Base-by-base conservation (phyloP, 2,888 invertebrate genomes). In the Leptopilina syphax region DNA sequence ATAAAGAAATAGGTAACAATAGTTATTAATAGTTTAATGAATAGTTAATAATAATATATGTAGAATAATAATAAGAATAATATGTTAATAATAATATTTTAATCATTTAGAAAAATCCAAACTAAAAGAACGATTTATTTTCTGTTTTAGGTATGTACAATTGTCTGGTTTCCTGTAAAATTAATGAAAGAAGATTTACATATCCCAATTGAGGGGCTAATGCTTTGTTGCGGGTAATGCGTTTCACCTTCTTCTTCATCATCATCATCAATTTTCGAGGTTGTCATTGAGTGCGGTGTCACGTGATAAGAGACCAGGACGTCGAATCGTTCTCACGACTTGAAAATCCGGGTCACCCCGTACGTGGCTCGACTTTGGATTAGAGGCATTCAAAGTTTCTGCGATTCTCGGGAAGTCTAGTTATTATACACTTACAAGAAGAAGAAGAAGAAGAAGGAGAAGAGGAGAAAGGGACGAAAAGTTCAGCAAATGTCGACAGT, bases 401-500 rank as follows among this genome's bases (percentile, higher is more conserved):
- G 65, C 65, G 27, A 8, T 34, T 65, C 65, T 65, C 44, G 3
- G 65, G 27, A 65, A 65, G 65, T 65, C 65, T 65, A 34, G 65
- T 27, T 18, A 44, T 44, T 44, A 34, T 34, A 44, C 18, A 18
- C 63, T 57, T 13, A 12, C 12, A n/a, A 60, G n/a, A n/a, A 65
- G 1, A 10, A 65, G 2, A 10, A 9, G 27, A 10, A 34, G 10
- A 10, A 24, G 1, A 18, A 9, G 9, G 27, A 34, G 10, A 34
- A 12, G 8, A 3, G 8, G 27, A 27, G 27, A 27, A 10, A 24
- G 10, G 34, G 3, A 34, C 34, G 9, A 65, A 34, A 27, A 34
- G 8, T 34, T 65, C n/a, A 8, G 65, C 65, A 12, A 34, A 65
- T 12, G 83, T 8, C 84, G 84, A 5, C 76, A 44, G 24, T 24